Percentiles rank a stretch among this genome's conserved stretches.
Conservation (phyloP, 1,140 invertebrate genomes). For the Nixonia krombeini region DNA sequence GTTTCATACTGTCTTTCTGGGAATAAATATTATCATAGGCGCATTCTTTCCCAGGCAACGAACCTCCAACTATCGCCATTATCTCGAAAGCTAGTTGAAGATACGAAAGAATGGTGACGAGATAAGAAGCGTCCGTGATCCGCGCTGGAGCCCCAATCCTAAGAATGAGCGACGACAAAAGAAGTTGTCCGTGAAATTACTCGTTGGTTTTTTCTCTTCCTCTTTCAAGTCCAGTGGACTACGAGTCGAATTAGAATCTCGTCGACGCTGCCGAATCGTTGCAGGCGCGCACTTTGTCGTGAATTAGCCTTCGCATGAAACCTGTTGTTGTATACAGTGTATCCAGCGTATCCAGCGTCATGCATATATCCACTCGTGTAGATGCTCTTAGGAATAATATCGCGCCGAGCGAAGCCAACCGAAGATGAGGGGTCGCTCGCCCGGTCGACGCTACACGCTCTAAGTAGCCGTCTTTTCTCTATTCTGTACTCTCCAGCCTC, state of each 20-base stretch:
- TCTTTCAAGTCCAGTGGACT: constrained; percentile 38
- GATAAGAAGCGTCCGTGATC: neutral
- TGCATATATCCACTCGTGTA: constrained; percentile 43
- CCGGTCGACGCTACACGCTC: constrained; percentile 51
- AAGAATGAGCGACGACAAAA: constrained; percentile 8
- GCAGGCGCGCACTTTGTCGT: constrained; percentile 16
- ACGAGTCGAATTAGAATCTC: constrained; percentile 59
- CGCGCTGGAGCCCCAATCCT: constrained; percentile 3
- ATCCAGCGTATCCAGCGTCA: no score
- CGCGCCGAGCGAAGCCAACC: constrained; percentile 9
- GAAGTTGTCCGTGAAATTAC: constrained; percentile 51
- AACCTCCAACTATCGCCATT: no score
- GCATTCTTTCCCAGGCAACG: no score
- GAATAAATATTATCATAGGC: no score
- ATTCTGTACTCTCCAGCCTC: constrained; percentile 35
- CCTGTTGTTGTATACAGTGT: constrained; percentile 51
- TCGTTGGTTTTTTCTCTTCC: constrained; percentile 9
- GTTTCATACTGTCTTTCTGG: no score
- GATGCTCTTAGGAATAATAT: constrained; percentile 58
- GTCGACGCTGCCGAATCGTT: constrained; percentile 24
- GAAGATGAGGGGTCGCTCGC: constrained; percentile 40
- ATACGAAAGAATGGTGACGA: no score
- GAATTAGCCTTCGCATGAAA: constrained; percentile 57
- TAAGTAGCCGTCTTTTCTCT: constrained; percentile 56
- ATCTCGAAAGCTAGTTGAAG: no score